Conservation (phyloP, 2,797 vertebrate genomes). For the Malacoraja senta region DNA sequence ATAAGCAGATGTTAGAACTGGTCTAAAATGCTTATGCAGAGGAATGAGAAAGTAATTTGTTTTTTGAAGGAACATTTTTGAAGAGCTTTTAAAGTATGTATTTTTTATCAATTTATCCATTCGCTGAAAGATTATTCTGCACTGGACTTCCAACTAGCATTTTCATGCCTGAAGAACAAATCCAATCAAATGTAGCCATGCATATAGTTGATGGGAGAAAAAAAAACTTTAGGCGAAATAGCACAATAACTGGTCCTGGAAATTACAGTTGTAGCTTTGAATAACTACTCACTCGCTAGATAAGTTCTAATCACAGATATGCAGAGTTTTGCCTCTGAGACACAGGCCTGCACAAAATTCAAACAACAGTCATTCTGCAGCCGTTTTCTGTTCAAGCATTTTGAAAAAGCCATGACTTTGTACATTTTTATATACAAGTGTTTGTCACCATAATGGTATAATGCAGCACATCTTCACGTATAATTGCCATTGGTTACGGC, state of each 20-base stretch:
- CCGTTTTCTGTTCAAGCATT: background rate
- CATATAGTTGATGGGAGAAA: slow-evolving; percentile 29
- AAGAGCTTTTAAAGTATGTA: slow-evolving; percentile 24
- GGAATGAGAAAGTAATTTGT: slow-evolving; percentile 38
- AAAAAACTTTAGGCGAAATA: slow-evolving; percentile 22
- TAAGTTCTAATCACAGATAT: slow-evolving; percentile 18
- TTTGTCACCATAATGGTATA: background rate
- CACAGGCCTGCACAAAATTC: background rate
- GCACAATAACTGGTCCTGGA: background rate
- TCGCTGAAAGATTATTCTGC: slow-evolving; percentile 29
- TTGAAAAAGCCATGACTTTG: background rate
- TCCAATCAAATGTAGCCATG: slow-evolving; percentile 36
- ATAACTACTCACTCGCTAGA: background rate
- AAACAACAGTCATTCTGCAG: slow-evolving; percentile 3
- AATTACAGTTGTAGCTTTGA: background rate
- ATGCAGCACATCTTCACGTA: background rate
- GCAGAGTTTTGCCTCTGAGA: slow-evolving; percentile 24
- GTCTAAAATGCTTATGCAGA: slow-evolving; percentile 17
- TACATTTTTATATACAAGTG: background rate
- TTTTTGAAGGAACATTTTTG: slow-evolving; percentile 39
- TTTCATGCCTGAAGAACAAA: slow-evolving; percentile 31
- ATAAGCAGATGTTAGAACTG: slow-evolving; percentile 8
- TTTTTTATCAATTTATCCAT: slow-evolving; percentile 39
- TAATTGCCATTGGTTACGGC: background rate
- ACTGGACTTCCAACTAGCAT: slow-evolving; percentile 1